Evolutionary conservation across 2,113 vertebrate species (phyloP).

Genomic region (Empidonax alnorum): DNA sequence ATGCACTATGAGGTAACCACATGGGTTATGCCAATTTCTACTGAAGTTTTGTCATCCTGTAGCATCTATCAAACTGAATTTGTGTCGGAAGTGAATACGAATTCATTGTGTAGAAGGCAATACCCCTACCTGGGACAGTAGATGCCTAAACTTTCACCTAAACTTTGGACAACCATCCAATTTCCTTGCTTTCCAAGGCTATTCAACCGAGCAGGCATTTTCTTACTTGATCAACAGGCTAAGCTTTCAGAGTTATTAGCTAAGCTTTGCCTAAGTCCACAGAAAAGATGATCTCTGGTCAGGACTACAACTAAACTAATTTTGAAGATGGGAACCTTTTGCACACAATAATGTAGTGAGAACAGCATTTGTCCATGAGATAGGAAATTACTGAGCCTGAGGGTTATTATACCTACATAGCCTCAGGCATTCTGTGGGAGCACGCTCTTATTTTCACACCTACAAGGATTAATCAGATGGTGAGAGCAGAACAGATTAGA

Average conservation of each 20-base stretch:
- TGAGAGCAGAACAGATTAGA: background rate
- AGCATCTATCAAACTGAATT: background rate
- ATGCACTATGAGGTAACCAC: background rate
- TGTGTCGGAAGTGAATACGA: background rate
- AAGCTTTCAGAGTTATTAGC: background rate
- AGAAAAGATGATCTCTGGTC: background rate
- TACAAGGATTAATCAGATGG: background rate
- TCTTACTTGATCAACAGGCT: background rate
- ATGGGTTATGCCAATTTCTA: background rate
- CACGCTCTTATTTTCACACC: background rate
- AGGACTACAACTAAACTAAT: background rate
- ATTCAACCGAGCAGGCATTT: background rate
- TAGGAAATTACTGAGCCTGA: background rate
- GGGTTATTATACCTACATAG: background rate
- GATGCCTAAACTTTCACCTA: background rate
- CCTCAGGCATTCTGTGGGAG: background rate
- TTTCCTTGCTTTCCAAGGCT: background rate
- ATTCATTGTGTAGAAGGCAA: background rate
- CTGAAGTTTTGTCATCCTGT: accelerated
- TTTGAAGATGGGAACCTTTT: background rate
- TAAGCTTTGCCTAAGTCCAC: background rate
- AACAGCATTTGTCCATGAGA: background rate
- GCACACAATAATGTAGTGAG: background rate
- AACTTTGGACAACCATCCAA: background rate
- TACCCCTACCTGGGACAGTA: background rate